Conservation (phyloP, 2,113 vertebrate genomes). For the Microcebus ravelobensis region DNA sequence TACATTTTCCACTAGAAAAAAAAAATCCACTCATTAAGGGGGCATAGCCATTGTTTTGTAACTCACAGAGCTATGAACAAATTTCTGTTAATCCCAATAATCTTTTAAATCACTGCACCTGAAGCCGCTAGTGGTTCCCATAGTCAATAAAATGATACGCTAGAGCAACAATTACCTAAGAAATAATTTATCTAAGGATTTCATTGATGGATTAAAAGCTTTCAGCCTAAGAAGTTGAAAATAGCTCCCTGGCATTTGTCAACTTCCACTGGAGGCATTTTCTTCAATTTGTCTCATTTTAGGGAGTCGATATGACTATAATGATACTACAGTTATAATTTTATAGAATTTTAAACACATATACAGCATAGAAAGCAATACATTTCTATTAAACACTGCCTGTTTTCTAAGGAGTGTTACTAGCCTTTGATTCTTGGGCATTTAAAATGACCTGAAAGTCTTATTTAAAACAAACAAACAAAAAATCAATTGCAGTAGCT, state of each 20-base stretch:
- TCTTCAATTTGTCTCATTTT: not conserved
- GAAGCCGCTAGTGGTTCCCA: not conserved
- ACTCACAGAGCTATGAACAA: not conserved
- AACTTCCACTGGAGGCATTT: not conserved
- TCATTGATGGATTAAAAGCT: constrained; percentile 30
- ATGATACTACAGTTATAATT: not conserved
- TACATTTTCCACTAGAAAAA: not conserved
- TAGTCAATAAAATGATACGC: not conserved
- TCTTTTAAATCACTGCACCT: not conserved
- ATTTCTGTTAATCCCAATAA: not conserved
- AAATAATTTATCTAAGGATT: not conserved
- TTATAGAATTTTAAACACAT: not conserved
- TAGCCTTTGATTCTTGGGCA: not conserved
- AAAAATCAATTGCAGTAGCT: not conserved
- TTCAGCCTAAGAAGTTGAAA: not conserved
- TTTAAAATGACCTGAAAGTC: not conserved
- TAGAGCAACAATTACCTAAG: not conserved
- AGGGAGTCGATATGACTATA: not conserved
- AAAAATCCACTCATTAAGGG: not conserved
- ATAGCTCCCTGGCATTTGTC: not conserved
- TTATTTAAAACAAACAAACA: not conserved
- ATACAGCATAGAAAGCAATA: not conserved
- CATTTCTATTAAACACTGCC: not conserved
- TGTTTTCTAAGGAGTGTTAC: not conserved
- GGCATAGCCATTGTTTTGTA: not conserved